Percentiles rank a stretch among this genome's conserved stretches.
Conservation (phyloP, 2,797 vertebrate species). For the Adelosebastes latens region DNA sequence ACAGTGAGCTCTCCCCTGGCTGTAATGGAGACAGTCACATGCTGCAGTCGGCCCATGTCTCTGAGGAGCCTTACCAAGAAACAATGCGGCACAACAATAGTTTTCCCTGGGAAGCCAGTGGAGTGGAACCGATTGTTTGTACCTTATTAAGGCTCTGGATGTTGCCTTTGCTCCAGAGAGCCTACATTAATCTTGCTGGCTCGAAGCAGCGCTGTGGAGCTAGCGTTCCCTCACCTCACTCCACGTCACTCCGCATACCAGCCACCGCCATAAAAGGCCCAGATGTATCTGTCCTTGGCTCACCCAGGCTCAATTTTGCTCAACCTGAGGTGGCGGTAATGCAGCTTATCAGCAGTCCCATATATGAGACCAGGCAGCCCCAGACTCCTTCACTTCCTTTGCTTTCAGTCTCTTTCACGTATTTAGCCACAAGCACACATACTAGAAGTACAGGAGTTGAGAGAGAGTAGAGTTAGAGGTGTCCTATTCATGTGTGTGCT, state of each 20-base stretch:
- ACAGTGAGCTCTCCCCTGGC: conserved; percentile 67
- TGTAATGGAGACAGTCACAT: conserved; percentile 78
- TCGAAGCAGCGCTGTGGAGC: conserved; percentile 77
- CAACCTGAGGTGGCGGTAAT: conserved; percentile 23
- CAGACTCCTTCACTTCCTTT: conserved; percentile 28
- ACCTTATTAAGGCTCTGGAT: conserved; percentile 88
- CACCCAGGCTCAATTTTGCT: conserved; percentile 49
- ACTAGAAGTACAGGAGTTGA: conserved; percentile 35
- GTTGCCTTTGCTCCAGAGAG: conserved; percentile 87
- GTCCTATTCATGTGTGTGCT: background rate
- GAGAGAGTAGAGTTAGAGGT: conserved; percentile 3
- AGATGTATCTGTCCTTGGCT: conserved; percentile 53
- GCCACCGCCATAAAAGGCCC: conserved; percentile 64
- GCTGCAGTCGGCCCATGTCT: conserved; percentile 70
- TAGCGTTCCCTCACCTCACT: conserved; percentile 70
- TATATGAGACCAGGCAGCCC: conserved; percentile 14
- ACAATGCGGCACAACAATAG: conserved; percentile 86
- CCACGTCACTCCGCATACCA: conserved; percentile 64
- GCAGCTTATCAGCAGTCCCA: conserved; percentile 44
- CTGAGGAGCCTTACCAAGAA: conserved; percentile 78
- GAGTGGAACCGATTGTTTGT: conserved; percentile 89
- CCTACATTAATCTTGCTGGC: conserved; percentile 86
- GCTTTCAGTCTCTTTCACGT: conserved; percentile 30
- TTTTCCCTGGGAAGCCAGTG: conserved; percentile 84
- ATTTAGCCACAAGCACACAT: conserved; percentile 28